These are phyloP conservation scores for Apus apus DNA, from an alignment of 2,113 vertebrate genomes.

Conservation along the genomic window DNA sequence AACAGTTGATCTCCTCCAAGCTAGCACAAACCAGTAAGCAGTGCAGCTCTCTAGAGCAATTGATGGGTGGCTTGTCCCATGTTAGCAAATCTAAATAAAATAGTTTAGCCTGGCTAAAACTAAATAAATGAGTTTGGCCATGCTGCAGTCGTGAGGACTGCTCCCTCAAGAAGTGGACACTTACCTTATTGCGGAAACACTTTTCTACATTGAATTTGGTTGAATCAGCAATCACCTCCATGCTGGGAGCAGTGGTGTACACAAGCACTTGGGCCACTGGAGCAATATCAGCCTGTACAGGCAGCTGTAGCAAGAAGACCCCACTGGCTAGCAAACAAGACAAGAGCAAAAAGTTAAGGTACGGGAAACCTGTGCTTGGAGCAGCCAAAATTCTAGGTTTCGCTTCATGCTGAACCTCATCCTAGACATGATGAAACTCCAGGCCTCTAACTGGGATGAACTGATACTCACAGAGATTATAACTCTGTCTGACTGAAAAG, in stretches of 20 bases:
- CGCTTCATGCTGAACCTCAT: not conserved
- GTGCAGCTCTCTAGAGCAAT: not conserved
- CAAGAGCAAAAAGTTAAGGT: not conserved
- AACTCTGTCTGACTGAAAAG: not conserved
- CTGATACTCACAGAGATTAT: not conserved
- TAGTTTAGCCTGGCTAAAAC: not conserved
- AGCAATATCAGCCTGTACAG: slow-evolving; percentile 67
- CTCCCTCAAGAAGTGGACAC: not conserved
- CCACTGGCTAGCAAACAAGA: slow-evolving; percentile 70
- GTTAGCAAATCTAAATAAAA: not conserved
- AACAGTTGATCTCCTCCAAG: not conserved
- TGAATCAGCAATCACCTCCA: slow-evolving; percentile 85
- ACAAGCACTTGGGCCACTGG: slow-evolving; percentile 84
- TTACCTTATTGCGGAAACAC: slow-evolving; percentile 87
- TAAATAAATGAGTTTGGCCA: not conserved
- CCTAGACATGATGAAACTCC: not conserved
- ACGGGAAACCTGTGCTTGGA: not conserved
- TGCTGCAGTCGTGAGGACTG: not conserved
- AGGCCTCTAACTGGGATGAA: not conserved
- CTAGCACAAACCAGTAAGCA: not conserved
- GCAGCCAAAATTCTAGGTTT: not conserved
- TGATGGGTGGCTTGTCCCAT: not conserved
- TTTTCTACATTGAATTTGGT: slow-evolving; percentile 73
- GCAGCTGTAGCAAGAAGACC: slow-evolving; percentile 66
- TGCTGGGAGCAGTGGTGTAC: slow-evolving; percentile 77